Base-by-base conservation (phyloP, 2,888 invertebrate genomes). In the Brenthis ino region DNA sequence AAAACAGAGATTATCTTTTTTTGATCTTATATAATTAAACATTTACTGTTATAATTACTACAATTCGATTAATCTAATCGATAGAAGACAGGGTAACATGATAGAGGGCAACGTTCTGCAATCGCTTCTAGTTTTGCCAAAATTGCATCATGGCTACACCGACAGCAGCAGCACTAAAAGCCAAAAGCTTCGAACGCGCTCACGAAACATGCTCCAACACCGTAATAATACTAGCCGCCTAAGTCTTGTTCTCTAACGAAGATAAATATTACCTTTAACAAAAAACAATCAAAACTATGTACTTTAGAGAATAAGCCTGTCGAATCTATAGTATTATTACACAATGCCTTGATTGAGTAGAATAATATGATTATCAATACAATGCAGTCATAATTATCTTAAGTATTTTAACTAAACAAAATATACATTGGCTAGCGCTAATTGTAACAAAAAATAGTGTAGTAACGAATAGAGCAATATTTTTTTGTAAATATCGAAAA, bases 91-190 rank as follows among this genome's bases (percentile, higher is more conserved):
- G 84, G 87, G 88, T 85, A 79, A 85, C 88, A 84, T 76, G 85
- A 89, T 90, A 89, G 88, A 76, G 82, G 83, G 84, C 80, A 78
- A 81, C 80, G 80, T 81, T 82, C 80, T 72, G 82, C 79, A 80
- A 80, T 83, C 77, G 92, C 92, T 92, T 91, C 81, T 91, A 91
- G 89, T 83, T 82, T 81, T 79, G 80, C 87, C 87, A 83, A 86
- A 84, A 83, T 85, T 81, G 89, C 89, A 88, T 90, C 85, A 85
- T 87, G 85, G 82, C 80, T 77, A 88, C 85, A 87, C 83, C 75
- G 81, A 85, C 81, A 82, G 83, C 85, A 85, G 86, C 89, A 89
- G 85, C 73, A 85, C 82, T 85, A 85, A 77, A 74, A 81, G 82
- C 80, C 77, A 79, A 67, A 83, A 85, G 89, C 90, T 90, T 90